A percentile compares a stretch with the other conserved stretches of the same genome.
phyloP scores from a whole-genome alignment of 2,888 invertebrate genomes.

The Aporophyla lueneburgensis region DNA sequence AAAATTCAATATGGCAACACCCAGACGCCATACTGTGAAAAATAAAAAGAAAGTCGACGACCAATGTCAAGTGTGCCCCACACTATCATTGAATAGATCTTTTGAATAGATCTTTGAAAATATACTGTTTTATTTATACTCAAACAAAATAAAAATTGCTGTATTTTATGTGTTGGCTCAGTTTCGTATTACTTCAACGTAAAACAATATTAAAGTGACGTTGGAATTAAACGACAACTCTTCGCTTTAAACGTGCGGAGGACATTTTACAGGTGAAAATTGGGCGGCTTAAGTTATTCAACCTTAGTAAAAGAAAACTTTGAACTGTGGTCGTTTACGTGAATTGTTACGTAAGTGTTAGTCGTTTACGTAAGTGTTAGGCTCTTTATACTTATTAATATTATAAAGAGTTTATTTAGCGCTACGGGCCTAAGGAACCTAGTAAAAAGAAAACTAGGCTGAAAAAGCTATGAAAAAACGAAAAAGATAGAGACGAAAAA shows the following conservation, averaged over 20 bases:
- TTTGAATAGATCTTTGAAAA: too few relatives aligned
- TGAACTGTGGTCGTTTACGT: conserved; percentile 19
- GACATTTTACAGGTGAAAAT: background rate
- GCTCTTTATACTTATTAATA: background rate
- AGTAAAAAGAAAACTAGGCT: too few relatives aligned
- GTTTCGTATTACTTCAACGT: conserved; percentile 7
- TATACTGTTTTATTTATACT: background rate
- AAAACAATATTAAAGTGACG: conserved; percentile 17
- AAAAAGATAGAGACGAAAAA: too few relatives aligned
- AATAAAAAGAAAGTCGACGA: too few relatives aligned
- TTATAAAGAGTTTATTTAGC: too few relatives aligned
- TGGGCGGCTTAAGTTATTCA: conserved; percentile 17
- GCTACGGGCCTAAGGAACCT: too few relatives aligned
- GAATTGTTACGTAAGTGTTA: too few relatives aligned
- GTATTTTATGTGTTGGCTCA: background rate
- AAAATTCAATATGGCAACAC: too few relatives aligned
- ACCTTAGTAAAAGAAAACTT: conserved; percentile 27
- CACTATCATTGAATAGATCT: too few relatives aligned
- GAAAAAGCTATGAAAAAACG: too few relatives aligned
- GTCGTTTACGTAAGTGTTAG: conserved; percentile 39
- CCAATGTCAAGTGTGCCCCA: too few relatives aligned
- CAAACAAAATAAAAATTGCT: background rate
- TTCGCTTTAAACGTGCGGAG: background rate
- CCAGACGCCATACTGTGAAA: too few relatives aligned
- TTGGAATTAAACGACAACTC: conserved; percentile 10